A percentile compares a stretch with the other conserved stretches of the same genome.
Evolutionary conservation across 2,888 invertebrate genomes (phyloP).

Genomic region (Lasioglossum lativentre): DNA sequence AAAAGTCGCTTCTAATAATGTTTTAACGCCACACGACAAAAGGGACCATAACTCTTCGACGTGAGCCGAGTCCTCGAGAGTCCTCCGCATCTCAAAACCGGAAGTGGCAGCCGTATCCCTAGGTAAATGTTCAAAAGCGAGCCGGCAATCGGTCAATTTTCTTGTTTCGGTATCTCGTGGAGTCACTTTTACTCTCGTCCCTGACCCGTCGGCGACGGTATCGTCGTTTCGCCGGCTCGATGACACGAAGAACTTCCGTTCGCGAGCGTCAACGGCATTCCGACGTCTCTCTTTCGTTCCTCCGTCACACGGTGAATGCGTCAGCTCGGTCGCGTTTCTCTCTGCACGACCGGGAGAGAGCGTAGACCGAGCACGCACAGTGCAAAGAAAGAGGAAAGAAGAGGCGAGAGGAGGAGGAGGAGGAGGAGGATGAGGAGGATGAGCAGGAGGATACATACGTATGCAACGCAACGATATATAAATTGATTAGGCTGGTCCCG

Average conservation of each 20-base stretch:
- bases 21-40: background rate
- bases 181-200: background rate
- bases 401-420: background rate
- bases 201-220: background rate
- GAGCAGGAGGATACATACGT: slow-evolving; percentile 41
- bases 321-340: background rate
- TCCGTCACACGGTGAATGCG: slow-evolving; percentile 39
- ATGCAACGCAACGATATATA: slow-evolving; percentile 79
- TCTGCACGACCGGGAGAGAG: background rate
- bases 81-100: background rate
- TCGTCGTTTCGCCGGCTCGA: background rate
- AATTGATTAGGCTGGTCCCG: slow-evolving; percentile 83
- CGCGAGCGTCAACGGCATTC: slow-evolving; percentile 79
- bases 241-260: slow-evolving; percentile 83
- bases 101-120: background rate
- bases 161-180: background rate
- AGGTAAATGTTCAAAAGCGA: background rate
- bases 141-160: background rate
- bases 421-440: too few species aligned
- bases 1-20: background rate
- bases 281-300: slow-evolving; percentile 46
- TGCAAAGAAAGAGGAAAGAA: background rate
- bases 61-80: background rate
- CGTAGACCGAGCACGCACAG: background rate
- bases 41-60: background rate